phyloP scores from a whole-genome alignment of 1,140 invertebrate species.

The Hycleus cichorii region DNA sequence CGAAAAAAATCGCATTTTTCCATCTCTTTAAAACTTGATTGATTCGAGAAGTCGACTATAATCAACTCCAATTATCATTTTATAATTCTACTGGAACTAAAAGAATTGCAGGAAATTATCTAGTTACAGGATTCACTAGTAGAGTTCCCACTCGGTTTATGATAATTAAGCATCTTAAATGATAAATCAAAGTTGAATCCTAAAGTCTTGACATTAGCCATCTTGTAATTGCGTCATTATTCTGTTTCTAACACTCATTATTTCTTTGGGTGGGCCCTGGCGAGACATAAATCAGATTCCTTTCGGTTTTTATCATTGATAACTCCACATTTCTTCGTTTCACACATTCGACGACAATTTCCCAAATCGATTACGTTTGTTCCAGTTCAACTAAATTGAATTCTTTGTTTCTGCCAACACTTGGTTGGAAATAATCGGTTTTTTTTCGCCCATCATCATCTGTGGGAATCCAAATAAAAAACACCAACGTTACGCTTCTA shows the following conservation, averaged over 20 bases:
- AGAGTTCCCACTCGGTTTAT: slow-evolving; percentile 3
- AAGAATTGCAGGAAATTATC: no score
- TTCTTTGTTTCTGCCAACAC: not conserved
- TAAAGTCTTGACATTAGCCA: slow-evolving; percentile 11
- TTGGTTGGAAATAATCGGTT: not conserved
- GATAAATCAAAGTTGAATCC: slow-evolving; percentile 16
- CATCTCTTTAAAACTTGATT: no score
- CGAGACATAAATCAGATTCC: slow-evolving; percentile 9
- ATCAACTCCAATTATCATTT: no score
- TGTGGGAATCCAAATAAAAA: slow-evolving; percentile 9
- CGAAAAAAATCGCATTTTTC: no score
- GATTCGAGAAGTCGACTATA: no score
- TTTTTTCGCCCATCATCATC: not conserved
- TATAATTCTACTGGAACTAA: no score
- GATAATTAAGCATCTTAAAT: slow-evolving; percentile 16
- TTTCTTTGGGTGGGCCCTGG: slow-evolving; percentile 17
- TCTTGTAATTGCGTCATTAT: slow-evolving; percentile 20
- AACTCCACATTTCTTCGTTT: not conserved
- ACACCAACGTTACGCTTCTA: slow-evolving; percentile 2
- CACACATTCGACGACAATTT: not conserved
- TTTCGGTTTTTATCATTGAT: slow-evolving; percentile 10
- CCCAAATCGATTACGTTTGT: not conserved
- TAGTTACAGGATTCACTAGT: no score
- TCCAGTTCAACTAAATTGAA: slow-evolving; percentile 1
- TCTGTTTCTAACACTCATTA: slow-evolving; percentile 19